phyloP scores from a whole-genome alignment of 1,140 invertebrate genomes.

The Drosophila asahinai region DNA sequence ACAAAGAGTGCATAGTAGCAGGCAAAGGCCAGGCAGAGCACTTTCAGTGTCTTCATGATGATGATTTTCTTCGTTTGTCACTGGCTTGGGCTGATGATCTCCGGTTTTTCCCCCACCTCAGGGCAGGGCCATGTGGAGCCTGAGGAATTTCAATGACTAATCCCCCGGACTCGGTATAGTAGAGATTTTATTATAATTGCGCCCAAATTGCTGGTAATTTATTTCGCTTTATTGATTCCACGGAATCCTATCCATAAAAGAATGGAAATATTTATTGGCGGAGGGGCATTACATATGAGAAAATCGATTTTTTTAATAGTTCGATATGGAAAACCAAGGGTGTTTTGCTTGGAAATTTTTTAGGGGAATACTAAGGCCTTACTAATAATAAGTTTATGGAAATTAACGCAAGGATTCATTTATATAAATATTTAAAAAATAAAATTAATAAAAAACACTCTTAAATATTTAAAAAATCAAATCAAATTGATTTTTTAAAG shows the following conservation, averaged over 20 bases:
- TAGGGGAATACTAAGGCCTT: not conserved
- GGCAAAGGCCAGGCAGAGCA: constrained; percentile 62
- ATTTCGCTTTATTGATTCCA: constrained; percentile 19
- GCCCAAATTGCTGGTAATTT: constrained; percentile 27
- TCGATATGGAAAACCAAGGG: not conserved
- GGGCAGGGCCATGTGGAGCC: constrained; percentile 63
- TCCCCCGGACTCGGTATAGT: constrained; percentile 4
- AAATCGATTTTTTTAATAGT: not conserved
- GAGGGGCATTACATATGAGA: constrained; percentile 4
- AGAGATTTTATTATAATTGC: constrained; percentile 33
- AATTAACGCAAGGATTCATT: not conserved
- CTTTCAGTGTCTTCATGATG: constrained; percentile 66
- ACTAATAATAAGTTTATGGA: too few species aligned
- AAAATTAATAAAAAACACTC: not conserved
- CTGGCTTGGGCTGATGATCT: constrained; percentile 17
- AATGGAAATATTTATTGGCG: constrained; percentile 14
- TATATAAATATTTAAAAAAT: not conserved
- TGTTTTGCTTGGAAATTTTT: not conserved
- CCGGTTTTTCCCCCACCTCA: constrained; percentile 32
- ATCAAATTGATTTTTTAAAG: not conserved
- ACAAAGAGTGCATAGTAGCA: constrained; percentile 75
- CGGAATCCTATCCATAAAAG: constrained; percentile 8
- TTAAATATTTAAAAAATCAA: too few species aligned
- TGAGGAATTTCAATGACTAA: constrained; percentile 42
- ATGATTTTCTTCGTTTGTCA: constrained; percentile 30